Evolutionary conservation across 1,140 invertebrate species (phyloP).

Genomic region (Fopius arisanus): DNA sequence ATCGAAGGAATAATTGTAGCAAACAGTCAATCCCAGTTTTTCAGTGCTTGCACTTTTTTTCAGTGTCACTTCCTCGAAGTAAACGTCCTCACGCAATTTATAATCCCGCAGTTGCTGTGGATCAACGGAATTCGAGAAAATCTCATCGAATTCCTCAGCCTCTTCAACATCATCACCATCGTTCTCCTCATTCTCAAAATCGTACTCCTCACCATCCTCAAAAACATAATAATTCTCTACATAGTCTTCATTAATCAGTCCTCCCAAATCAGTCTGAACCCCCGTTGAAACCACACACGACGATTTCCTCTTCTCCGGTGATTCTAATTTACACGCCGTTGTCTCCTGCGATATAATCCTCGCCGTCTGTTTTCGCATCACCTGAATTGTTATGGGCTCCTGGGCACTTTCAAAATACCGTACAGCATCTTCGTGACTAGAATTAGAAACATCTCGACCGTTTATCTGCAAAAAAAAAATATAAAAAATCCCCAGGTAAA

Average conservation of each 20-base stretch:
- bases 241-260: slow-evolving; percentile 54
- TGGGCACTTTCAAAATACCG: slow-evolving; percentile 74
- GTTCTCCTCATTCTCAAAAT: slow-evolving; percentile 42
- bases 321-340: slow-evolving; percentile 31
- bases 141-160: slow-evolving; percentile 23
- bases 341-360: slow-evolving; percentile 41
- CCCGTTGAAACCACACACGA: slow-evolving; percentile 57
- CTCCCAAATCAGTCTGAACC: slow-evolving; percentile 65
- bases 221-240: slow-evolving; percentile 54
- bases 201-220: slow-evolving; percentile 69
- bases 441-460: slow-evolving; percentile 75
- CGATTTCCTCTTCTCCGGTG: slow-evolving; percentile 12
- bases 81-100: slow-evolving; percentile 23
- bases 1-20: slow-evolving; percentile 70
- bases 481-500: too few relatives aligned
- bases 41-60: slow-evolving; percentile 67
- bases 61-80: slow-evolving; percentile 70
- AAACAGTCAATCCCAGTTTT: slow-evolving; percentile 75
- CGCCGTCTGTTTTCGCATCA: slow-evolving; percentile 66
- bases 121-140: slow-evolving; percentile 20
- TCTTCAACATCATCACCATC: slow-evolving; percentile 20
- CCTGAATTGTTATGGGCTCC: slow-evolving; percentile 78
- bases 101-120: neutral
- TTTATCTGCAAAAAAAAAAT: slow-evolving; percentile 69
- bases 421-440: slow-evolving; percentile 76